Conservation (phyloP, 2,888 invertebrate genomes). For the Frankliniella intonsa region DNA sequence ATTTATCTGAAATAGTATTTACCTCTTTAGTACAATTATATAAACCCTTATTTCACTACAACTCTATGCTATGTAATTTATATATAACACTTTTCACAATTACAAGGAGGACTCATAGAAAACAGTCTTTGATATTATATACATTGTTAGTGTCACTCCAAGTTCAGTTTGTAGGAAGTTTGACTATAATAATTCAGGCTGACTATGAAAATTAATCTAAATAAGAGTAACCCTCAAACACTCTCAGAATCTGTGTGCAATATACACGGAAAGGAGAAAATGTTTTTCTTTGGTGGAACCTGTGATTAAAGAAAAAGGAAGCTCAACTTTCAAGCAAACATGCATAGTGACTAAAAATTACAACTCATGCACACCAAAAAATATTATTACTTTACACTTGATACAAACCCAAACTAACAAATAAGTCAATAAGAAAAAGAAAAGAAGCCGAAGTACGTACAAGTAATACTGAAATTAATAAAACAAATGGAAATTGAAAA, state of each 20-base stretch:
- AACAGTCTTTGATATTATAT: conserved; percentile 25
- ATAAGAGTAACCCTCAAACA: not conserved
- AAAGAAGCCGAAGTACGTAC: conserved; percentile 5
- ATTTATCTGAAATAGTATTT: conserved; percentile 25
- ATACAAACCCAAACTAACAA: conserved; percentile 8
- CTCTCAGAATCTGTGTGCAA: not conserved
- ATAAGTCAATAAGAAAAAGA: not conserved
- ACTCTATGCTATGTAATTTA: not conserved
- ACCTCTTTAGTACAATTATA: conserved; percentile 23
- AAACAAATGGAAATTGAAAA: not conserved
- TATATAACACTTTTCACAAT: not conserved
- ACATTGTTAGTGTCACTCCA: not conserved
- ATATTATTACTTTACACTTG: not conserved
- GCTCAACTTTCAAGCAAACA: not conserved
- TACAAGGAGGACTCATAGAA: conserved; percentile 1
- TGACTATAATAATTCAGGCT: conserved; percentile 4
- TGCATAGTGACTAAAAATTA: not conserved
- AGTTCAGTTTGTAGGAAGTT: not conserved
- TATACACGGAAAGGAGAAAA: not conserved
- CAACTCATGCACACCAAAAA: not conserved
- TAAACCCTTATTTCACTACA: conserved; percentile 1
- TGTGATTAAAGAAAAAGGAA: not conserved
- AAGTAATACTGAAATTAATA: not conserved
- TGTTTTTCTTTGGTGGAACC: conserved; percentile 15
- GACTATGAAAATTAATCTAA: conserved; percentile 9